A percentile compares a stretch with the other conserved stretches of the same genome.
Conservation (phyloP, 2,888 invertebrate genomes). For the Neocrepidodera transversa region DNA sequence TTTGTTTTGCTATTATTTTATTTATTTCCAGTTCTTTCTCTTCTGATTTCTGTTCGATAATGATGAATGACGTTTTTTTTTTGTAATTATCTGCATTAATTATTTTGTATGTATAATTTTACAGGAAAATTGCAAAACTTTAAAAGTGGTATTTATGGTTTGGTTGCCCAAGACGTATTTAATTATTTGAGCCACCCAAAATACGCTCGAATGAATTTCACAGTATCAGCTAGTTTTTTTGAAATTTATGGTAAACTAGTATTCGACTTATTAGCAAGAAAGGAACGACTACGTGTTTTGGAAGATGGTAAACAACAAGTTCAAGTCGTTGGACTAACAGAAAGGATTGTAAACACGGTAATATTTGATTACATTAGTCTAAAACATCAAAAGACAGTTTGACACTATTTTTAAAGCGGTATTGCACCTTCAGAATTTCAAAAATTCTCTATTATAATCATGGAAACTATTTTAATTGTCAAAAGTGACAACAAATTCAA, state of each 20-base stretch:
- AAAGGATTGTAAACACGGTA: conserved; percentile 73
- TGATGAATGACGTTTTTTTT: too few relatives aligned
- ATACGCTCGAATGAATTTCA: conserved; percentile 83
- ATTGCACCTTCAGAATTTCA: too few relatives aligned
- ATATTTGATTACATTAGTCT: background rate
- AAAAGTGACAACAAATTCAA: too few relatives aligned
- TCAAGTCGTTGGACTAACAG: conserved; percentile 95
- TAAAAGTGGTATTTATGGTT: conserved; percentile 96
- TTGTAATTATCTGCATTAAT: too few relatives aligned
- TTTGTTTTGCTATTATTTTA: too few relatives aligned
- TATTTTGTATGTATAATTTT: too few relatives aligned
- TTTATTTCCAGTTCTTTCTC: too few relatives aligned
- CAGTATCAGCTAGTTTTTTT: conserved; percentile 95
- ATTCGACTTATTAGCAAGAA: conserved; percentile 87
- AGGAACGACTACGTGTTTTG: conserved; percentile 90
- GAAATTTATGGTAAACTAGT: conserved; percentile 99
- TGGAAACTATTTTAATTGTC: too few relatives aligned
- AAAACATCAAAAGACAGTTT: background rate
- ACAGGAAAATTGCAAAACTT: conserved; percentile 69
- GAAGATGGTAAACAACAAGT: conserved; percentile 98
- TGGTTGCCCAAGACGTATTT: conserved; percentile 96
- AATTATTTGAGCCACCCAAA: conserved; percentile 66
- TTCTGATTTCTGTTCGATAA: too few relatives aligned
- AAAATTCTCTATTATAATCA: too few relatives aligned
- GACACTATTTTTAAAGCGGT: too few relatives aligned